These are phyloP conservation scores for Bombycilla garrulus DNA, from an alignment of 2,113 vertebrate genomes.

Conservation along the genomic window DNA sequence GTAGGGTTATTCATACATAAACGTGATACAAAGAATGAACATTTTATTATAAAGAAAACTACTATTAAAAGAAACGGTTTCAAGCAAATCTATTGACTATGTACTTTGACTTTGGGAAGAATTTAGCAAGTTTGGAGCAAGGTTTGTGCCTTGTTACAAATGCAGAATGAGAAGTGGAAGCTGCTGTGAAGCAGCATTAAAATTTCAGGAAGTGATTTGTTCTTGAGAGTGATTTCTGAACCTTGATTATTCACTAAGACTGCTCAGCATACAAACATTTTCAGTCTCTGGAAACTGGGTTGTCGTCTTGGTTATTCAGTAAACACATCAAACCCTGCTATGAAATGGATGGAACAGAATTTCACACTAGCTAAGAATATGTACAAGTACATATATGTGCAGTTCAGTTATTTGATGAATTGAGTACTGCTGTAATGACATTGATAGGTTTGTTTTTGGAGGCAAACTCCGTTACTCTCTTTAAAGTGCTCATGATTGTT, in stretches of 20 bases:
- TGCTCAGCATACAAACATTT: neutral
- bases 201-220: neutral
- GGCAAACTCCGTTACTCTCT: neutral
- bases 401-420: neutral
- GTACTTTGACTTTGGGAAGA: neutral
- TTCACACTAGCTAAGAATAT: accelerated
- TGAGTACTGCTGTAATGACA: neutral
- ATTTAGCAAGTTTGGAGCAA: neutral
- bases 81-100: neutral
- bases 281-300: neutral
- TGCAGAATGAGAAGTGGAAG: neutral
- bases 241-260: neutral
- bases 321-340: neutral
- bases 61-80: neutral
- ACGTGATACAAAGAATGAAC: neutral
- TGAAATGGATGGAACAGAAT: neutral
- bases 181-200: neutral
- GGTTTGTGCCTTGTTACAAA: neutral
- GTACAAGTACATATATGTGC: neutral
- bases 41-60: neutral
- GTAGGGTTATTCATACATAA: neutral
- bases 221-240: neutral
- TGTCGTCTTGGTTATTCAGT: neutral
- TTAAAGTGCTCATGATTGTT: neutral
- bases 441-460: neutral